phyloP scores from a whole-genome alignment of 2,113 vertebrate genomes.

The Urocynchramus pylzowi region DNA sequence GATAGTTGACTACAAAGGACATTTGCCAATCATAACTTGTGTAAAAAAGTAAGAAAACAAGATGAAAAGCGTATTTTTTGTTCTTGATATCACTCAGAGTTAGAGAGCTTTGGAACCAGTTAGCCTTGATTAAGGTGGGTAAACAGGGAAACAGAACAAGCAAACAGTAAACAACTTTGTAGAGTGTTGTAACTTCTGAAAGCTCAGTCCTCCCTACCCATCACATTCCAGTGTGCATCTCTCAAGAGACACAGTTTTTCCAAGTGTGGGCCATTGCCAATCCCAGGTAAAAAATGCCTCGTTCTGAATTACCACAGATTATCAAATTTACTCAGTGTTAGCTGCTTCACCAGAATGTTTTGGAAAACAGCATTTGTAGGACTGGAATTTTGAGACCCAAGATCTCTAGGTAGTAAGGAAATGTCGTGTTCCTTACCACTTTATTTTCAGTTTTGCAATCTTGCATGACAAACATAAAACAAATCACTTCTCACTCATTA shows the following conservation, averaged over 20 bases:
- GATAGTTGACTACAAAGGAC: background rate
- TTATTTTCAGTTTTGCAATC: background rate
- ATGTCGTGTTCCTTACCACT: background rate
- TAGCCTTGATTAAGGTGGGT: background rate
- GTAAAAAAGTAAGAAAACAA: background rate
- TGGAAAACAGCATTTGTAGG: background rate
- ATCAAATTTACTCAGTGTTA: background rate
- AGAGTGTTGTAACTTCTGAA: background rate
- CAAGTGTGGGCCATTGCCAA: background rate
- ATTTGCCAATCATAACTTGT: background rate
- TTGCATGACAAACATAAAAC: background rate
- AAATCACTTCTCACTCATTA: background rate
- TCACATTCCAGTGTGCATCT: background rate
- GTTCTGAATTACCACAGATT: background rate
- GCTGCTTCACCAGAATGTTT: background rate
- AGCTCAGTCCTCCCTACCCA: background rate
- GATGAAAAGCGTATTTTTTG: background rate
- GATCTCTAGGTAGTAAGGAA: background rate
- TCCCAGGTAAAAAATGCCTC: background rate
- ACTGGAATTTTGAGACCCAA: background rate
- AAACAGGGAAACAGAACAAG: background rate
- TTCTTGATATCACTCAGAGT: background rate
- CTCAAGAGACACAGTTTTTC: background rate
- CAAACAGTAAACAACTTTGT: background rate
- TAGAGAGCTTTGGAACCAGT: background rate